Conservation (phyloP, 2,888 invertebrate species). For the Thyatira batis region DNA sequence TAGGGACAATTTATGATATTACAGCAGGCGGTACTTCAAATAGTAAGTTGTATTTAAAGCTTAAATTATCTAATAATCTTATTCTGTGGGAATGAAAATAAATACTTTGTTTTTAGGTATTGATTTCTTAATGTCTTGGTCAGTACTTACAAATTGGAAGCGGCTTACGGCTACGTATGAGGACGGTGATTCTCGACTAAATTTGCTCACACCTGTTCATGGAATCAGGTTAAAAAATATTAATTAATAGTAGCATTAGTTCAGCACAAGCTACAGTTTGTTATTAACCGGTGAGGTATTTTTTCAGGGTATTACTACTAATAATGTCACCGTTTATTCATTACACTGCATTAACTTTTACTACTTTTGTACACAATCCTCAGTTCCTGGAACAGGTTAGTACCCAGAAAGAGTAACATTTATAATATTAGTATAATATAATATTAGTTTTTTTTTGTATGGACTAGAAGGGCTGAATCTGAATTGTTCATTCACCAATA, state of each 20-base stretch:
- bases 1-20: constrained; percentile 38
- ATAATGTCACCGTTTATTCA: background rate
- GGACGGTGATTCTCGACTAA: constrained; percentile 30
- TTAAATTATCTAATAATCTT: too few species aligned
- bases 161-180: constrained; percentile 27
- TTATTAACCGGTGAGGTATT: too few species aligned
- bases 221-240: constrained; percentile 32
- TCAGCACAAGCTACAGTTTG: too few species aligned
- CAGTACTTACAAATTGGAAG: constrained; percentile 36
- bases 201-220: constrained; percentile 29
- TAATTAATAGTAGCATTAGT: background rate
- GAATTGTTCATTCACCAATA: too few species aligned
- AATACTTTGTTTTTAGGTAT: constrained; percentile 30
- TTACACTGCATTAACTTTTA: background rate
- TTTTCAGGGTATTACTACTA: background rate
- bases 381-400: background rate
- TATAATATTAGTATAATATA: background rate
- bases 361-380: background rate
- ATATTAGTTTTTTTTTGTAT: too few species aligned
- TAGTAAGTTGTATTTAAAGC: too few species aligned
- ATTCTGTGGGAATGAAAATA: too few species aligned
- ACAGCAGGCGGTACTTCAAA: constrained; percentile 18
- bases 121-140: constrained; percentile 32
- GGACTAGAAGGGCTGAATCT: too few species aligned
- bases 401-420: background rate